Evolutionary conservation across 2,888 invertebrate genomes (phyloP), one percentile per base, ranked within the genome.

Genomic region (Hylaea fasciaria): DNA sequence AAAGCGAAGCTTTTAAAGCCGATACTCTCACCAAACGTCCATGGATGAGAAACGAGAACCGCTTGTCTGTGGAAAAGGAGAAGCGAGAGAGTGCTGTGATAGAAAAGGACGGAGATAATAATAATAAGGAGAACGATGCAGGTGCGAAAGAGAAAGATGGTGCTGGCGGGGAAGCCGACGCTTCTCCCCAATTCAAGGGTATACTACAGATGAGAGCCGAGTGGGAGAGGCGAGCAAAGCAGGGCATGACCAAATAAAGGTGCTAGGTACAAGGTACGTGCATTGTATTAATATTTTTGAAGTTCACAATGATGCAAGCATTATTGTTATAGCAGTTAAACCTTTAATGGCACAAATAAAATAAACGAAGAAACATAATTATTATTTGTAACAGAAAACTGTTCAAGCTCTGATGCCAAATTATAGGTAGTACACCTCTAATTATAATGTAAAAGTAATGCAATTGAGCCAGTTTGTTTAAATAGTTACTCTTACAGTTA

Each of bases 181-280:
- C 84, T 47, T 85, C 91, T 64, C 93, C 93, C 44, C 93, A 93
- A 77, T 95, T 95, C 74, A 95, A 95, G 77, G 95, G 95, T 62
- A 96, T 96, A 67, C 93, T 95, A 79, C 95, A 96, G 77, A 93
- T 95, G 77, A 93, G 95, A 58, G 96, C 96, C 7, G 95, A 96
- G 78, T 96, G 96, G 96, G 96, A 96, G 82, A 93, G 95, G 72
- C 91, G 96, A 70, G 95, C 95, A 39, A 95, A 95, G 85, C 95
- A 95, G 85, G 95, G 94, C 72, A 93, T 94, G 89, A 94, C 93
- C 88, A 94, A 94, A 88, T 93, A 87, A 85, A 81, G 90, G 91
- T 91, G 91, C 91, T 91, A 89, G 77, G 82, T 81, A 78, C 79
- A 81, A 84, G 81, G 81, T 71, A 69, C 66, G 66, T 58, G 49